A percentile compares a stretch with the other conserved stretches of the same genome.
Evolutionary conservation across 2,113 vertebrate species (phyloP).

Genomic region (Arothron firmamentum): DNA sequence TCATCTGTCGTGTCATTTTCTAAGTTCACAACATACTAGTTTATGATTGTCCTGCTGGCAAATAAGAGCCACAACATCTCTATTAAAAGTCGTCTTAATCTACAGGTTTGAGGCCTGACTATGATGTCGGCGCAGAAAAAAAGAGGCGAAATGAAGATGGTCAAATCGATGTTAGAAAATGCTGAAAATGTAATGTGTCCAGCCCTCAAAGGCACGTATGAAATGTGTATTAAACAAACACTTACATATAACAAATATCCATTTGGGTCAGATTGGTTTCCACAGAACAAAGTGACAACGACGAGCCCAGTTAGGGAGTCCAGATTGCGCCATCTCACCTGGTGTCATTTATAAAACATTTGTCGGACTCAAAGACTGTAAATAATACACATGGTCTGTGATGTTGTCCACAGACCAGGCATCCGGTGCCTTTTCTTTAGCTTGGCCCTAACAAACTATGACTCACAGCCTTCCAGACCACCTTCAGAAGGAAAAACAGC

Average conservation of each 20-base stretch:
- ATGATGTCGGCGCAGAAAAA: no score
- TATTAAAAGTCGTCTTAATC: no score
- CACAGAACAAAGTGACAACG: not conserved
- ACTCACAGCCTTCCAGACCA: constrained; percentile 59
- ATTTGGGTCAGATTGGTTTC: constrained; percentile 19
- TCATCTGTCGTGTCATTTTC: no score
- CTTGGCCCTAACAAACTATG: constrained; percentile 56
- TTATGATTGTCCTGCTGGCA: no score
- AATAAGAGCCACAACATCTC: no score
- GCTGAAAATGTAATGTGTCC: not conserved
- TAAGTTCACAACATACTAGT: no score
- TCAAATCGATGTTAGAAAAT: not conserved
- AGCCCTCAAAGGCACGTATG: no score
- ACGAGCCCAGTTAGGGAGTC: constrained; percentile 16
- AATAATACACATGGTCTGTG: constrained; percentile 34
- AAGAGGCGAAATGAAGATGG: not conserved
- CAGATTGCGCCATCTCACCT: constrained; percentile 12
- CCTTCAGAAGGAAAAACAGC: constrained; percentile 64
- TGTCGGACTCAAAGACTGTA: constrained; percentile 23
- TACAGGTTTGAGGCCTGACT: no score
- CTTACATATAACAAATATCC: constrained; percentile 1
- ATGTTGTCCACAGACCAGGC: constrained; percentile 43
- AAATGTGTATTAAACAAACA: constrained; percentile 3
- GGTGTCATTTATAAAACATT: constrained; percentile 38
- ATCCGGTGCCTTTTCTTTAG: constrained; percentile 49